phyloP scores from a whole-genome alignment of 2,888 invertebrate genomes.

The Lasioglossum figueresi region DNA sequence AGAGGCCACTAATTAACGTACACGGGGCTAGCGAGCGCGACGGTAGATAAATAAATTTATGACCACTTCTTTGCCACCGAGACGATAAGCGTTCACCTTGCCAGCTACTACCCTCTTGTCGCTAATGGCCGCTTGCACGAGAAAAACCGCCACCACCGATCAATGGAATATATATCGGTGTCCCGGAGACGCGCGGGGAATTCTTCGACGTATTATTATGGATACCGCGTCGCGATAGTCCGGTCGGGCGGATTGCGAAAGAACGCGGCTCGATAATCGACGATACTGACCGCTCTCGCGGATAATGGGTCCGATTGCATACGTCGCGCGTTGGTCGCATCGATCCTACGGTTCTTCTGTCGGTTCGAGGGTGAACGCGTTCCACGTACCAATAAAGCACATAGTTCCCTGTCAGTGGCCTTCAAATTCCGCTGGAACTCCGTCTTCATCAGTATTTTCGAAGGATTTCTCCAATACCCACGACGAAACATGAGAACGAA shows the following conservation, averaged over 20 bases:
- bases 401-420: not conserved
- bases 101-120: slow-evolving; percentile 44
- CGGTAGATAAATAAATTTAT: slow-evolving; percentile 46
- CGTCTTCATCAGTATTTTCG: not conserved
- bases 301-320: slow-evolving; percentile 22
- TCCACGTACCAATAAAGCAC: not conserved
- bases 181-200: slow-evolving; percentile 13
- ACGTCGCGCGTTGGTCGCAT: slow-evolving; percentile 26
- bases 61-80: slow-evolving; percentile 44
- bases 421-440: not conserved
- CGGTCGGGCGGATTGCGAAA: slow-evolving; percentile 28
- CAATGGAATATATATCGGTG: slow-evolving; percentile 25
- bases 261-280: slow-evolving; percentile 17
- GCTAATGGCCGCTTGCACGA: slow-evolving; percentile 32
- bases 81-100: slow-evolving; percentile 15
- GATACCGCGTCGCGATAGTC: slow-evolving; percentile 22
- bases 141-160: slow-evolving; percentile 24
- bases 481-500: not conserved
- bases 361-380: not conserved
- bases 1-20: slow-evolving; percentile 63
- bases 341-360: not conserved
- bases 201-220: slow-evolving; percentile 40
- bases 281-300: slow-evolving; percentile 7
- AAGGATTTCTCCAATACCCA: not conserved
- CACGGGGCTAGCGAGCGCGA: not conserved